Percentiles rank a stretch among this genome's conserved stretches.
Evolutionary conservation across 2,888 invertebrate species (phyloP).

Genomic region (Stenoptilia bipunctidactyla): DNA sequence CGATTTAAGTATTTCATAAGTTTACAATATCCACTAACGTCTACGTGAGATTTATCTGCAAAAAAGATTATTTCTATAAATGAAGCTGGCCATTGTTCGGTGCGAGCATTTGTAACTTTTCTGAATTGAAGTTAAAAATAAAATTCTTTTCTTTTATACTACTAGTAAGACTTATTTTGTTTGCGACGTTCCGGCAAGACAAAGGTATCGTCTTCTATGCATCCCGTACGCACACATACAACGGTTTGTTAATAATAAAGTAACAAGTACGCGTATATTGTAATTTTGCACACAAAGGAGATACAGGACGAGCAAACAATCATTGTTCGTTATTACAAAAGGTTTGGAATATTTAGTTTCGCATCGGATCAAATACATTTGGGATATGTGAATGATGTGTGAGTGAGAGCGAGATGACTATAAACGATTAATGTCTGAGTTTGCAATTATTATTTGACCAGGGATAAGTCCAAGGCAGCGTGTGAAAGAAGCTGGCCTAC

Average conservation of each 20-base stretch:
- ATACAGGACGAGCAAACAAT: conserved; percentile 69
- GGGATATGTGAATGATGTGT: conserved; percentile 51
- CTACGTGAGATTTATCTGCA: conserved; percentile 67
- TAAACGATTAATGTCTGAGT: conserved; percentile 38
- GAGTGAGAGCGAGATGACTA: conserved; percentile 44
- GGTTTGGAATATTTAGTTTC: conserved; percentile 67
- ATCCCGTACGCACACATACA: conserved; percentile 59
- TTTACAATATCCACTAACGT: conserved; percentile 51
- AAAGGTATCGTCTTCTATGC: conserved; percentile 66
- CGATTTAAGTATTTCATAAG: conserved; percentile 38
- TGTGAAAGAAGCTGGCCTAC: conserved; percentile 63
- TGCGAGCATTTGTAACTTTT: conserved; percentile 62
- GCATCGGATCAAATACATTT: conserved; percentile 64
- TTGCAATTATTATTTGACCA: conserved; percentile 70
- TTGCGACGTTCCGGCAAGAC: conserved; percentile 67
- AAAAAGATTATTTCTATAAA: conserved; percentile 70
- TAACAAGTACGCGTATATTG: conserved; percentile 59
- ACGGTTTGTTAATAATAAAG: conserved; percentile 45
- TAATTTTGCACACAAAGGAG: conserved; percentile 69
- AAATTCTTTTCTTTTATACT: conserved; percentile 69
- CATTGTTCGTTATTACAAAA: conserved; percentile 71
- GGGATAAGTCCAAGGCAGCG: conserved; percentile 65
- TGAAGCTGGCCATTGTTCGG: conserved; percentile 63
- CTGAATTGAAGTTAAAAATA: conserved; percentile 70
- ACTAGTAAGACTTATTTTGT: conserved; percentile 66